Evolutionary conservation across 2,888 invertebrate genomes (phyloP).

Genomic region (Cremastinae sp.): DNA sequence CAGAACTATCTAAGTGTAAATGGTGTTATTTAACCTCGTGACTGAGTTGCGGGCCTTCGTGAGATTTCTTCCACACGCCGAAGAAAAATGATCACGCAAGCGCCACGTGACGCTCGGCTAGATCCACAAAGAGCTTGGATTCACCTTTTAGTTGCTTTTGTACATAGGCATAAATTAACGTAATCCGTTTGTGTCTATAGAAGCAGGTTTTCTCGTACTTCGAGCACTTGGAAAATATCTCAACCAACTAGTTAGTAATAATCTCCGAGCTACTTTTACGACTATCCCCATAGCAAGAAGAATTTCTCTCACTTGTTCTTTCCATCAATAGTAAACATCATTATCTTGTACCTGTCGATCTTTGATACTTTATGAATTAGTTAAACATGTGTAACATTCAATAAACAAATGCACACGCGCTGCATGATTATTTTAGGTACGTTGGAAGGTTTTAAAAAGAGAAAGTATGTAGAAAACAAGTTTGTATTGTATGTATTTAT

Average conservation of each 20-base stretch:
- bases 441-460: too few relatives aligned
- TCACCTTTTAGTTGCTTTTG: conserved; percentile 2
- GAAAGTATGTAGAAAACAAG: too few relatives aligned
- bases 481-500: too few relatives aligned
- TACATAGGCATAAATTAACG: neutral
- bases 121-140: conserved; percentile 8
- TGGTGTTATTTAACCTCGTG: conserved; percentile 10
- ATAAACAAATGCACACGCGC: conserved; percentile 1
- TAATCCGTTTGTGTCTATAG: neutral
- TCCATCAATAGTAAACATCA: too few relatives aligned
- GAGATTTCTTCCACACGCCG: neutral
- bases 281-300: too few relatives aligned
- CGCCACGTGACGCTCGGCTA: conserved; percentile 45
- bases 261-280: too few relatives aligned
- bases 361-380: neutral
- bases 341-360: too few relatives aligned
- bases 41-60: conserved; percentile 25
- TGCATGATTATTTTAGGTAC: neutral
- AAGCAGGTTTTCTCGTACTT: conserved; percentile 5
- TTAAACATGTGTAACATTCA: too few relatives aligned
- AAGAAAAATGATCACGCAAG: conserved; percentile 46
- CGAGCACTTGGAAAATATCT: too few relatives aligned
- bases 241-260: too few relatives aligned
- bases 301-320: too few relatives aligned
- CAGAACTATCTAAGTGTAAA: neutral